Conservation (phyloP, 2,797 vertebrate genomes). For the Rachycentron canadum region DNA sequence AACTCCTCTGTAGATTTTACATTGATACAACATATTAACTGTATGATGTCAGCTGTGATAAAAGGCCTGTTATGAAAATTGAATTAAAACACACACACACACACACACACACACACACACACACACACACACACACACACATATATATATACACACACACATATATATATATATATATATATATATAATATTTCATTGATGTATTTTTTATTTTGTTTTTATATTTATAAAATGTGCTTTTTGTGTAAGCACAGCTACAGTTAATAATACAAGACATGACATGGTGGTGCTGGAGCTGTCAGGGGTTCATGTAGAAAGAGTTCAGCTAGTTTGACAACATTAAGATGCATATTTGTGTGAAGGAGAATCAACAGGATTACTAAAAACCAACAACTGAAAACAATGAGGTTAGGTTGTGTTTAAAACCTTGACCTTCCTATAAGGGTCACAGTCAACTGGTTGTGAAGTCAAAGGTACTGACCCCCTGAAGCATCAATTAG, state of each 20-base stretch:
- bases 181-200: neutral
- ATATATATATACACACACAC: no score
- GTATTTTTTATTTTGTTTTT: neutral
- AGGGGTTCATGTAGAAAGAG: neutral
- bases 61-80: neutral
- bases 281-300: neutral
- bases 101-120: no score
- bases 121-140: no score
- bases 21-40: neutral
- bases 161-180: no score
- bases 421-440: neutral
- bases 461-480: conserved; percentile 10
- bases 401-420: neutral
- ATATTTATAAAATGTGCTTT: no score
- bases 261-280: neutral
- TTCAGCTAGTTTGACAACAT: neutral
- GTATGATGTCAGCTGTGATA: neutral
- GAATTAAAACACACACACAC: no score
- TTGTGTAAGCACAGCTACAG: neutral
- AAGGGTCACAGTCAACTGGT: neutral
- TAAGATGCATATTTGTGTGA: neutral
- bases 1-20: neutral
- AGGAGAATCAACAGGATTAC: neutral
- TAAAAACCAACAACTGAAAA: neutral
- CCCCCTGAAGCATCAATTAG: conserved; percentile 3